Percentiles rank a stretch among this genome's conserved stretches.
phyloP scores from a whole-genome alignment of 2,797 vertebrate genomes.

The Pelodytes ibericus region DNA sequence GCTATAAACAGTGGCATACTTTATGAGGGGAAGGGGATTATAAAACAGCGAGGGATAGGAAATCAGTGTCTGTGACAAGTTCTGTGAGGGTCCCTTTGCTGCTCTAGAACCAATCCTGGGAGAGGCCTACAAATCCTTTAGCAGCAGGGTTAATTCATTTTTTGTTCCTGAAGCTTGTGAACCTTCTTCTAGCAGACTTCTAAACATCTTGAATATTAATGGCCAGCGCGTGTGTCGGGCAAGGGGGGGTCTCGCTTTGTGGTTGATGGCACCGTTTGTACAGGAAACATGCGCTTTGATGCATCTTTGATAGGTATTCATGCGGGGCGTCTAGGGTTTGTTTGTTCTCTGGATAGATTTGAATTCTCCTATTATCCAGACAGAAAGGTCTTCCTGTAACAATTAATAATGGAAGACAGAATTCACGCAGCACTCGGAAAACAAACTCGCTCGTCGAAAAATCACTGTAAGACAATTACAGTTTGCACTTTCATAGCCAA shows the following conservation, averaged over 20 bases:
- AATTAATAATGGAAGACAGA: conserved; percentile 12
- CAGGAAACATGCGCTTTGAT: conserved; percentile 17
- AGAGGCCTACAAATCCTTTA: neutral
- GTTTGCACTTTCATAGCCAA: no score
- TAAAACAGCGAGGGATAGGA: no score
- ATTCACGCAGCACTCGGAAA: neutral
- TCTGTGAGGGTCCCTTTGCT: no score
- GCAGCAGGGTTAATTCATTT: conserved; percentile 8
- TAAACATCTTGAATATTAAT: conserved; percentile 19
- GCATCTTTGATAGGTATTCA: conserved; percentile 28
- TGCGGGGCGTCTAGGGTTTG: conserved; percentile 5
- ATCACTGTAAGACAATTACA: neutral
- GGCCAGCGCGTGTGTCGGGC: conserved; percentile 6
- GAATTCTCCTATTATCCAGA: conserved; percentile 12
- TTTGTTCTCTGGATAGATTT: conserved; percentile 41
- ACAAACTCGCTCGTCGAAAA: neutral
- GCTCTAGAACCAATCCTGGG: neutral
- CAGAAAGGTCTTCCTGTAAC: conserved; percentile 34
- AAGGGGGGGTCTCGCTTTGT: neutral
- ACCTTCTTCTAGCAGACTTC: neutral
- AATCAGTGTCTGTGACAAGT: no score
- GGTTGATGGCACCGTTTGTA: conserved; percentile 19
- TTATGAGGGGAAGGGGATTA: no score
- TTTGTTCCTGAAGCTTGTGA: neutral
- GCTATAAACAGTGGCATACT: no score